Percentiles rank a stretch among this genome's conserved stretches.
Conservation (phyloP, 2,113 vertebrate species). For the Uria aalge region DNA sequence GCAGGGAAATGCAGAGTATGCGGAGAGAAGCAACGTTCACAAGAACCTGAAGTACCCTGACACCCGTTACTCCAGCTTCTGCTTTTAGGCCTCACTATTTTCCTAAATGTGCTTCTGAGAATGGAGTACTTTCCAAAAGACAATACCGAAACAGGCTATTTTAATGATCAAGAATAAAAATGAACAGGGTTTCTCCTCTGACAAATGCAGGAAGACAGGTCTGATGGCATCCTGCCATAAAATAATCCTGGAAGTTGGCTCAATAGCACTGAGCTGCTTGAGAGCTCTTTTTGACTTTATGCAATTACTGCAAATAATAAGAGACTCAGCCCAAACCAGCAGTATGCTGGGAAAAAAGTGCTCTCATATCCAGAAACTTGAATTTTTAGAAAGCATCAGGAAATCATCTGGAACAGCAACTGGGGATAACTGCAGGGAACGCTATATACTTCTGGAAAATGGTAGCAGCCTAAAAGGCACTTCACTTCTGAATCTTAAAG, state of each 20-base stretch:
- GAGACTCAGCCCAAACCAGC: not conserved
- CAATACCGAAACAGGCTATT: not conserved
- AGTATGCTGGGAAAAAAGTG: not conserved
- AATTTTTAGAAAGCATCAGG: not conserved
- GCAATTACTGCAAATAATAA: not conserved
- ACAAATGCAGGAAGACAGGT: not conserved
- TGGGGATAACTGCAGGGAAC: not conserved
- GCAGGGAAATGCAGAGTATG: not conserved
- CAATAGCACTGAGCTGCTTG: fast-evolving
- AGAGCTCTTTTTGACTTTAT: not conserved
- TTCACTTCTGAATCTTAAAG: not conserved
- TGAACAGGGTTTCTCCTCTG: not conserved
- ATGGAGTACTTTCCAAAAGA: not conserved
- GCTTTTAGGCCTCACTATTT: not conserved
- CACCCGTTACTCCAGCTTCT: not conserved
- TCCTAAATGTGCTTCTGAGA: not conserved
- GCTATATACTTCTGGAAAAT: not conserved
- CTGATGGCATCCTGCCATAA: not conserved
- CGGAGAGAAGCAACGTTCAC: not conserved
- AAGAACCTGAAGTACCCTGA: not conserved
- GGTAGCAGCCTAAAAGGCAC: not conserved
- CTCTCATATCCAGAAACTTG: not conserved
- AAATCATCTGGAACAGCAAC: not conserved
- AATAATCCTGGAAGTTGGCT: not conserved
- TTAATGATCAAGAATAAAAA: not conserved